A percentile compares a stretch with the other conserved stretches of the same genome.
These are phyloP conservation scores for Eumerus sabulonum DNA, from an alignment of 2,888 invertebrate genomes.

Conservation along the genomic window DNA sequence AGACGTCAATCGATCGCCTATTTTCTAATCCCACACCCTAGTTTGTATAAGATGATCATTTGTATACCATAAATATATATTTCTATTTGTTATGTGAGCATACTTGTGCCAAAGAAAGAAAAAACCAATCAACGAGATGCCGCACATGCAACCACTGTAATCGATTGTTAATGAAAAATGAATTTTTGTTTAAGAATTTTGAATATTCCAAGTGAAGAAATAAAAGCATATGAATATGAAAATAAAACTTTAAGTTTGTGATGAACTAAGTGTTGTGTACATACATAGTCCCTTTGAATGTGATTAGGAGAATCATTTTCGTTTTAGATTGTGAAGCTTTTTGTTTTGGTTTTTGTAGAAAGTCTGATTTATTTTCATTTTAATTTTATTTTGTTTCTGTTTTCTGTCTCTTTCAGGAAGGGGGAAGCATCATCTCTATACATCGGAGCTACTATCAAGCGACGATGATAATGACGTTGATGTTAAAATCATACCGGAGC, in stretches of 20 bases:
- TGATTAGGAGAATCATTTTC: not conserved
- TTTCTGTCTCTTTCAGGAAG: constrained; percentile 52
- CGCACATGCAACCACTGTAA: constrained; percentile 29
- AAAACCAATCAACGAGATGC: constrained; percentile 6
- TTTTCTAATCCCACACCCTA: constrained; percentile 33
- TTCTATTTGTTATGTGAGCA: constrained; percentile 27
- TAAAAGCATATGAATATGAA: constrained; percentile 15
- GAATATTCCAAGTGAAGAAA: constrained; percentile 6
- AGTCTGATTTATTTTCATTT: constrained; percentile 27
- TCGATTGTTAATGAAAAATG: constrained; percentile 36
- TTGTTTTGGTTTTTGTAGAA: constrained; percentile 23
- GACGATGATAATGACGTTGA: constrained; percentile 31
- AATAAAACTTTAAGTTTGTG: constrained; percentile 1
- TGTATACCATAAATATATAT: constrained; percentile 35
- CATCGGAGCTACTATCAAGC: constrained; percentile 16
- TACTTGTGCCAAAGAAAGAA: constrained; percentile 47
- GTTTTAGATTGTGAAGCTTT: constrained; percentile 21
- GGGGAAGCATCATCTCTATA: not conserved
- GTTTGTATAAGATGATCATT: constrained; percentile 28
- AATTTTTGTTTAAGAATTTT: not conserved
- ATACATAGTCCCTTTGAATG: not conserved
- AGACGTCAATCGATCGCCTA: constrained; percentile 9
- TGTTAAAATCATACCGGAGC: constrained; percentile 16
- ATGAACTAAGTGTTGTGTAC: too few species aligned
- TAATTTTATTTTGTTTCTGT: constrained; percentile 54